Evolutionary conservation across 2,888 invertebrate species (phyloP).

Genomic region (Trypoxylon attenuatum): DNA sequence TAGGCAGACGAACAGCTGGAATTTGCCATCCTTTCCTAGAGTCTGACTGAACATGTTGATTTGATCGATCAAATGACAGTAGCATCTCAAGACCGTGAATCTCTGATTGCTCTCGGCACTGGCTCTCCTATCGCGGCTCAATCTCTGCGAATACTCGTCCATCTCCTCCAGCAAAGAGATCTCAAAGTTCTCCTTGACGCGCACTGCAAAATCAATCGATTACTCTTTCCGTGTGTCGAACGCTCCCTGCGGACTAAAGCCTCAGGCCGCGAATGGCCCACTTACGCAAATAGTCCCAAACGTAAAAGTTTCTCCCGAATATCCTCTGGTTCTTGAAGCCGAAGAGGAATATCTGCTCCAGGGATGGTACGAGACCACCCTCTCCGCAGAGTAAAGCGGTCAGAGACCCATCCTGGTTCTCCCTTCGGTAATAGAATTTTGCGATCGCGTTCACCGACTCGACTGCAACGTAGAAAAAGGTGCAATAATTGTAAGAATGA

Average conservation of each 20-base stretch:
- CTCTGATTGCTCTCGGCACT: constrained; percentile 66
- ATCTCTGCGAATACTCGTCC: constrained; percentile 71
- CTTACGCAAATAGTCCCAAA: constrained; percentile 98
- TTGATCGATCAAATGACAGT: constrained; percentile 92
- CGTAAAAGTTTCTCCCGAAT: constrained; percentile 94
- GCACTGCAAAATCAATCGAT: constrained; percentile 76
- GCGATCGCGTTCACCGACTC: constrained; percentile 98
- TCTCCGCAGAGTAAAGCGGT: constrained; percentile 97
- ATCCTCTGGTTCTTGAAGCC: constrained; percentile 95
- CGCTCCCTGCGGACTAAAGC: too few relatives aligned
- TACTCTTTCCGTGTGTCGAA: background rate
- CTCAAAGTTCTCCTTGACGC: constrained; percentile 88
- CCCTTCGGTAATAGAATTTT: constrained; percentile 94
- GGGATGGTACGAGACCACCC: constrained; percentile 92
- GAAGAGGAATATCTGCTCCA: constrained; percentile 96
- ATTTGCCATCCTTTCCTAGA: constrained; percentile 98
- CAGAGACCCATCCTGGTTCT: constrained; percentile 87
- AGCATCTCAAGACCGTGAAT: constrained; percentile 86
- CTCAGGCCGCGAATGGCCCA: constrained; percentile 32
- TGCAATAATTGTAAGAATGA: too few relatives aligned
- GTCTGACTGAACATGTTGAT: constrained; percentile 89
- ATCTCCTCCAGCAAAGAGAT: constrained; percentile 81
- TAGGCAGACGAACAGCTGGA: constrained; percentile 96
- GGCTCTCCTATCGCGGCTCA: constrained; percentile 63
- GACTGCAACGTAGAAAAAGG: constrained; percentile 76